Base-by-base conservation (phyloP, 2,113 vertebrate species). In the Stegostoma tigrinum region DNA sequence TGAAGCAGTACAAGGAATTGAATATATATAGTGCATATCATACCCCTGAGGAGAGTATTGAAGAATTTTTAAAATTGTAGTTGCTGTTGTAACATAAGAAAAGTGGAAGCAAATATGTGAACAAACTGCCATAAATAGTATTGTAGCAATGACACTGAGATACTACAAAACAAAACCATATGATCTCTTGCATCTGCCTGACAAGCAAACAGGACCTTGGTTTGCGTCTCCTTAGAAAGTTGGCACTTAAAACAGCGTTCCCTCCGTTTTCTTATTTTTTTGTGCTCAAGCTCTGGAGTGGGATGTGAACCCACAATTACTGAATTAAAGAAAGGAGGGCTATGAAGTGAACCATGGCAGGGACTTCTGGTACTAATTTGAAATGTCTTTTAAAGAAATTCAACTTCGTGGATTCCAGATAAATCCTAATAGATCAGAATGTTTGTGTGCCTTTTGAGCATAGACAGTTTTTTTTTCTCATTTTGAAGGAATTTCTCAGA, bases 401-500 rank as follows among this genome's bases (percentile, higher is more conserved):
- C 80, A 83, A 1, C 80, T 38, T 42, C 6, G 23, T 45, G 19
- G 80, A 23, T 17, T 83, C 2, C 89, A 38, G n/a, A 10, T 38
- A 38, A n/a, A 38, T 66, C 66, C 7, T 23, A 23, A 91, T 93
- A 93, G 38, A 67, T 61, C 55, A 91, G 5, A 23, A 8, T 66
- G 38, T 66, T 38, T 2, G 42, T 83, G 5, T 91, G 17, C 64
- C 14, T 61, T 30, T 72, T 78, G 24, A 4, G 55, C 48, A 2
- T 24, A 14, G 68, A 66, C 3, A 70, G 23, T 68, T 42, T 96
- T 45, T 17, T 78, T 96, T 68, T 68, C 86, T 90, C 52, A 94
- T 90, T 70, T 67, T 95, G 38, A 97, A 99, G 99, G 99, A 99
- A 97, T 98, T 99, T 96, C 97, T 99, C 42, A 98, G 98, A 96